Evolutionary conservation across 2,113 vertebrate genomes (phyloP).

Genomic region (Trichomycterus rosablanca): DNA sequence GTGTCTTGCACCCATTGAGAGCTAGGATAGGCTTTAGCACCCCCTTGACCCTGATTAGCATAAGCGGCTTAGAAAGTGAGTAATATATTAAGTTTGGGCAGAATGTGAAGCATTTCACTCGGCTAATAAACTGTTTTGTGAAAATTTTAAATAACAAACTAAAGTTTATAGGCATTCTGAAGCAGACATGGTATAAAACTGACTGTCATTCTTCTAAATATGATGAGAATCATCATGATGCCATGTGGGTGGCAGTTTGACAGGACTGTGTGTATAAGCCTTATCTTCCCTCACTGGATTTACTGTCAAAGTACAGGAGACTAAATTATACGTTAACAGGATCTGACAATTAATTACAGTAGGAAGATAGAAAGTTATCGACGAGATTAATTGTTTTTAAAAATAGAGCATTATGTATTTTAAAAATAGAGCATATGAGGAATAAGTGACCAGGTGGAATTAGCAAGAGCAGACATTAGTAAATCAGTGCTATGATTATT

Average conservation of each 20-base stretch:
- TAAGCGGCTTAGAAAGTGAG: too few relatives aligned
- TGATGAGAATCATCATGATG: neutral
- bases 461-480: too few relatives aligned
- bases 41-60: too few relatives aligned
- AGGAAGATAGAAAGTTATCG: neutral
- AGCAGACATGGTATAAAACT: slow-evolving; percentile 1
- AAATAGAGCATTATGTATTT: too few relatives aligned
- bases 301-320: neutral
- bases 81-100: too few relatives aligned
- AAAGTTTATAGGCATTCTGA: slow-evolving; percentile 4
- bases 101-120: too few relatives aligned
- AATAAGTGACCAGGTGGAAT: too few relatives aligned
- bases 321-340: neutral
- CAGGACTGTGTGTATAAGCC: neutral
- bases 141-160: slow-evolving; percentile 11
- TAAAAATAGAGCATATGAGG: too few relatives aligned
- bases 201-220: slow-evolving; percentile 13
- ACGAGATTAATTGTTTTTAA: too few relatives aligned
- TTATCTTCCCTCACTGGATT: slow-evolving; percentile 8
- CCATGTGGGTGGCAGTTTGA: slow-evolving; percentile 7
- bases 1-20: too few relatives aligned
- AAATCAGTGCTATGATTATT: too few relatives aligned
- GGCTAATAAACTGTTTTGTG: slow-evolving; percentile 8
- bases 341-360: neutral
- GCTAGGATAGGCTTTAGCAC: too few relatives aligned